A percentile compares a stretch with the other conserved stretches of the same genome.
phyloP scores from a whole-genome alignment of 2,888 invertebrate genomes.

The Perdita meconis region DNA sequence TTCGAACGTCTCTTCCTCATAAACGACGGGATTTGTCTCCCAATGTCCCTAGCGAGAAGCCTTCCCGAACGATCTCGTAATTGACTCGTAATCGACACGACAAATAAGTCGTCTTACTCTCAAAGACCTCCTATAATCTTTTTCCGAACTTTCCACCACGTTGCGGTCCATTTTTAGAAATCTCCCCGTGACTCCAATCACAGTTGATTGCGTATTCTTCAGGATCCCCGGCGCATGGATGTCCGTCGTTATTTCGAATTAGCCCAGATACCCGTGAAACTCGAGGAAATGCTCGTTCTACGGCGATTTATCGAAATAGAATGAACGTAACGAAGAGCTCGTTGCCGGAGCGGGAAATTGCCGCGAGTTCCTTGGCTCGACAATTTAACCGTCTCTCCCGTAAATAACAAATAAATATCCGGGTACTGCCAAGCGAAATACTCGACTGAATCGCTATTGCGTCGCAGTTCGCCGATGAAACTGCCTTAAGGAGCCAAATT shows the following conservation, averaged over 20 bases:
- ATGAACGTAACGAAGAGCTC: constrained; percentile 47
- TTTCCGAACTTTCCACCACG: neutral
- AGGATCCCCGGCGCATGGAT: constrained; percentile 7
- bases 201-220: constrained; percentile 47
- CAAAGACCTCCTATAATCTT: neutral
- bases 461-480: constrained; percentile 12
- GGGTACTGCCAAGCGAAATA: constrained; percentile 19
- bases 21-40: neutral
- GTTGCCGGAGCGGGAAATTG: constrained; percentile 33
- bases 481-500: constrained; percentile 26
- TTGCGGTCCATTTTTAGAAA: neutral
- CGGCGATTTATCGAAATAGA: constrained; percentile 47
- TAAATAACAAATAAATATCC: constrained; percentile 56
- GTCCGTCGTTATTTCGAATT: constrained; percentile 51
- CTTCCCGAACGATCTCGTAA: neutral
- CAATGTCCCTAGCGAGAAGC: neutral
- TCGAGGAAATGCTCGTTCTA: constrained; percentile 31
- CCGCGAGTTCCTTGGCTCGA: constrained; percentile 42
- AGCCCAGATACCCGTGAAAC: constrained; percentile 9
- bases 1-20: neutral
- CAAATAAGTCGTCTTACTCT: neutral
- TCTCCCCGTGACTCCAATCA: constrained; percentile 22
- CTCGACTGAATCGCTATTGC: constrained; percentile 1
- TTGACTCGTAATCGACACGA: neutral
- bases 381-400: constrained; percentile 28